Conservation (phyloP, 1,140 invertebrate species). For the Anoplophora glabripennis region DNA sequence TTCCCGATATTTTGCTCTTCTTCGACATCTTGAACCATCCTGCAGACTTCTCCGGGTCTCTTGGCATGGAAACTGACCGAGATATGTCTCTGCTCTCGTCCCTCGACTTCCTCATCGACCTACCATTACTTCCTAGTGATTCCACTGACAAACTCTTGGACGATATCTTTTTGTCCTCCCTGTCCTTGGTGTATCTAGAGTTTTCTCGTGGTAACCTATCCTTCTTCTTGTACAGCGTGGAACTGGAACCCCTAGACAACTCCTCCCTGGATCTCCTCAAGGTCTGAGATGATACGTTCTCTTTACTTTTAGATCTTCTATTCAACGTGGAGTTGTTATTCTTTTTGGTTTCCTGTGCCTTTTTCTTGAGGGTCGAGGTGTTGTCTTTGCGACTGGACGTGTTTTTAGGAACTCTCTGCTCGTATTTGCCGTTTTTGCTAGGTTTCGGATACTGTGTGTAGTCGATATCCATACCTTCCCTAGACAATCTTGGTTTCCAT, state of each 20-base stretch:
- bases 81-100: conserved; percentile 50
- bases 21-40: conserved; percentile 67
- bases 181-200: conserved; percentile 51
- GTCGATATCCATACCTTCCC: conserved; percentile 73
- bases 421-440: conserved; percentile 45
- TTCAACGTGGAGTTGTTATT: conserved; percentile 35
- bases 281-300: conserved; percentile 34
- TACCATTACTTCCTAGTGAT: conserved; percentile 54
- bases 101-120: conserved; percentile 49
- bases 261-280: conserved; percentile 35
- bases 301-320: conserved; percentile 38
- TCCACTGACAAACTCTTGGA: conserved; percentile 61
- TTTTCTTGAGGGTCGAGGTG: conserved; percentile 44
- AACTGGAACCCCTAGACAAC: conserved; percentile 34
- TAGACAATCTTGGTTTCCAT: conserved; percentile 72
- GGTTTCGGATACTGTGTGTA: conserved; percentile 67
- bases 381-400: conserved; percentile 40
- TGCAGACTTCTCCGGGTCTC: conserved; percentile 65
- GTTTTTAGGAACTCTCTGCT: conserved; percentile 48
- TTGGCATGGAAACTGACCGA: conserved; percentile 66
- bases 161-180: conserved; percentile 52
- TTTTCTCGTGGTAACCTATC: conserved; percentile 49
- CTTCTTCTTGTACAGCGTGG: conserved; percentile 45
- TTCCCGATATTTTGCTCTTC: conserved; percentile 59
- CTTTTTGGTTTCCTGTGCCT: conserved; percentile 42